These are phyloP conservation scores for Tachysurus fulvidraco DNA, from an alignment of 2,113 vertebrate species.

Conservation along the genomic window DNA sequence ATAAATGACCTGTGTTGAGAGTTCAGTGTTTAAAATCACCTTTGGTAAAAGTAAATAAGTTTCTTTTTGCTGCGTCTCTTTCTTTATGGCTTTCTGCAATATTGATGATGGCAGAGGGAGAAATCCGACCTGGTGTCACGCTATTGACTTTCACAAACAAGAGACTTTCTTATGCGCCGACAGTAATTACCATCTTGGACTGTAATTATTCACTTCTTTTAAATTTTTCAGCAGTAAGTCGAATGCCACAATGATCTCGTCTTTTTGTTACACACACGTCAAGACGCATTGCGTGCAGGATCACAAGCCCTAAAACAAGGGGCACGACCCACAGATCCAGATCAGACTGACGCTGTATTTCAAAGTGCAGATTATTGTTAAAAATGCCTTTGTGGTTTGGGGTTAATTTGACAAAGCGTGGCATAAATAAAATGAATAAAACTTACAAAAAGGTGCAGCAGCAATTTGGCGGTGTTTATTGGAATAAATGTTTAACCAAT, in stretches of 20 bases:
- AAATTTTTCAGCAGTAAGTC: conserved; percentile 73
- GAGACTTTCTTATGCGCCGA: conserved; percentile 58
- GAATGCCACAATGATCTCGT: conserved; percentile 49
- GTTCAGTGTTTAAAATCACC: not conserved
- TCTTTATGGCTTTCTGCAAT: conserved; percentile 63
- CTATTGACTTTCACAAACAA: conserved; percentile 63
- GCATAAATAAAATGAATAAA: not conserved
- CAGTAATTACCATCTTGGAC: conserved; percentile 74
- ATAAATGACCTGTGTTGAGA: conserved; percentile 18
- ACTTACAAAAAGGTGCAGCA: not conserved
- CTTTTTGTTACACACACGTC: conserved; percentile 26
- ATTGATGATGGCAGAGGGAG: conserved; percentile 70
- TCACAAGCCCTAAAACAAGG: conserved; percentile 20
- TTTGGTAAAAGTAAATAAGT: conserved; percentile 28
- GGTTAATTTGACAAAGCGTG: not conserved
- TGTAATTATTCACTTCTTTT: conserved; percentile 80
- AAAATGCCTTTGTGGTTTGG: not conserved
- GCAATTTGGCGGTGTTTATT: not conserved
- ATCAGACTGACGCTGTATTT: not conserved
- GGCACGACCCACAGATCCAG: not conserved
- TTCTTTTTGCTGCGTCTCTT: conserved; percentile 31
- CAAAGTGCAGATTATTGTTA: not conserved
- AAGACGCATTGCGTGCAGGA: conserved; percentile 27
- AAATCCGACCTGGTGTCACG: conserved; percentile 64
- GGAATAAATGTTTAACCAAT: not conserved